Base-by-base conservation (phyloP, 2,888 invertebrate genomes). In the Rhopalosiphum nymphaeae region DNA sequence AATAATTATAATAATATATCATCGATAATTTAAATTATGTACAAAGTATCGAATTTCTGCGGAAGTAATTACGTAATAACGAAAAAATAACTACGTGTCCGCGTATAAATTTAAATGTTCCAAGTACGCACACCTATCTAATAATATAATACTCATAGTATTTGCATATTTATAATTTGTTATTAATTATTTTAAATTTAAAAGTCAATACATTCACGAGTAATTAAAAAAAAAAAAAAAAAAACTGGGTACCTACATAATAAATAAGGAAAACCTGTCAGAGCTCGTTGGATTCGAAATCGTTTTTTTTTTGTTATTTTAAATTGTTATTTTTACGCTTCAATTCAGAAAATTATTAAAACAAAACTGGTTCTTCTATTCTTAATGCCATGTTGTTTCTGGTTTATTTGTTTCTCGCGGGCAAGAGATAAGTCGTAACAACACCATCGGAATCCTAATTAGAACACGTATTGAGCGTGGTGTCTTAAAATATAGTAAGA, bases 331-430 rank as follows among this genome's bases (percentile, higher is more conserved):
- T 57, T 89, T 42, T 57, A 89, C 26, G 42, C 89, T 57, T 57
- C 42, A 57, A 44, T 89, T 36, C 11, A 42, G 42, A 56, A 89
- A 56, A 4, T 11, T 56, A 89, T 57, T 21, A 25, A 13, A 89
- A 89, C 86, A 11, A 26, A 89, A 89, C 89, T 57, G 56, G 89
- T 89, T 89, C 44, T 78, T 78, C 42, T 49, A 42, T 42, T 89
- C 13, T 36, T 42, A 56, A 56, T 78, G 44, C 36, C 4, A 46
- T 56, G 57, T 57, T 42, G 26, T 42, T 13, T 9, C 25, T 57
- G 56, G 57, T 89, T 89, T 29, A 57, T 89, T 89, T 11, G 42
- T 42, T 57, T 42, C 57, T 36, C 57, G 42, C 29, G 57, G 89
- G 57, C 57, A 42, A 57, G 42, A 29, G 26, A 26, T 36, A 53